Evolutionary conservation across 2,888 invertebrate species (phyloP), one percentile per base, ranked within the genome.

Genomic region (Ophion costatus): DNA sequence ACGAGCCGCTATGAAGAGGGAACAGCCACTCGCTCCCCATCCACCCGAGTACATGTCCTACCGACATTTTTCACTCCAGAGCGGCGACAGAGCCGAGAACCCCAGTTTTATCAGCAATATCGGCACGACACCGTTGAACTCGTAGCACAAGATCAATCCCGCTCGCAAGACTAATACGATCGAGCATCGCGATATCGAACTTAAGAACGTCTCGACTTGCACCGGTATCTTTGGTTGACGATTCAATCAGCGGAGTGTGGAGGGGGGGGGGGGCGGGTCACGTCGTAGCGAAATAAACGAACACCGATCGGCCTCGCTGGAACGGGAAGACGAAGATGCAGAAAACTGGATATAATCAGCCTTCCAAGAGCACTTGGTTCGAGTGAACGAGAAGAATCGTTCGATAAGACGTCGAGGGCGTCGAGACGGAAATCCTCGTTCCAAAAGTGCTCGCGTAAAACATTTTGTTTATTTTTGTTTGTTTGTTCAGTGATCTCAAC

Each of bases 21-120:
- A 96, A 85, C 95, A 95, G 89, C 93, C 92, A 3, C 95, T 96
- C 84, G 94, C 95, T 0, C 90, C 92, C 0, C 95, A 96, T 91
- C 96, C 97, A 14, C 97, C 97, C 14, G 97, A 97, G 90, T 97
- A 97, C 93, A 96, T 97, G 93, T 97, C 97, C 20, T 97, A 97
- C 92, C 94, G 96, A 86, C 96, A 96, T 92, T 96, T 96, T 93
- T 96, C 96, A 79, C 95, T 96, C 89, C 96, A 96, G 88, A 95
- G 96, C 88, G 96, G 95, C 42, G 96, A 96, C 88, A 87, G 92
- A 14, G 89, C 91, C 5, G 93, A 93, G 71, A 93, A 92, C 81
- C 93, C 93, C 24, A 93, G 93, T 86, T 93, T 93, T 82, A 93
- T 93, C 87, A 92, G 92, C 86, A 93, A 92, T 71, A 92, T 93